A percentile compares a stretch with the other conserved stretches of the same genome.
These are phyloP conservation scores for Nymphalis c-album DNA, from an alignment of 2,888 invertebrate genomes.

Conservation along the genomic window DNA sequence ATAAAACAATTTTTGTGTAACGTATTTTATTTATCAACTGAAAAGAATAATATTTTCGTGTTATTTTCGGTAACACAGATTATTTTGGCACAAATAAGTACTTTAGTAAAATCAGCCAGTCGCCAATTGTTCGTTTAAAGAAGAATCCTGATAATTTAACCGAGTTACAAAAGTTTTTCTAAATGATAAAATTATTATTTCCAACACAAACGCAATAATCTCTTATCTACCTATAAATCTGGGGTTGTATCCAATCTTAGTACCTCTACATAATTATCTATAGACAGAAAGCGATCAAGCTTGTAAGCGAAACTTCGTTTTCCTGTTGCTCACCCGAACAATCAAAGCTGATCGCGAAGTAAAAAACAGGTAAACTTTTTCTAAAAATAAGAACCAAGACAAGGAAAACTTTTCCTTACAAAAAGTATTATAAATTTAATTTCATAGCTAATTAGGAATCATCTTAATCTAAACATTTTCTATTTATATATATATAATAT, in stretches of 20 bases:
- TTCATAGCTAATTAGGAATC: too few species aligned
- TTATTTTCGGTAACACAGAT: too few species aligned
- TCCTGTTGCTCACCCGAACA: background rate
- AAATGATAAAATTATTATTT: background rate
- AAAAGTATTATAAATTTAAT: too few species aligned
- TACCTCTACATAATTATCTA: background rate
- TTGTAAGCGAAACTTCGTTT: constrained; percentile 8
- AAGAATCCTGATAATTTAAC: background rate
- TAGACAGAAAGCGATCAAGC: background rate
- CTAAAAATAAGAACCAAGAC: background rate
- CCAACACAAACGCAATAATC: background rate
- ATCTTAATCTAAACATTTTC: too few species aligned
- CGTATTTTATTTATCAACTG: too few species aligned
- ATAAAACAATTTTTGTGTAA: too few species aligned
- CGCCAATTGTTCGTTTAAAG: too few species aligned
- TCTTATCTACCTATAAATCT: background rate
- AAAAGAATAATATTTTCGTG: too few species aligned
- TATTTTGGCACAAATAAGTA: too few species aligned
- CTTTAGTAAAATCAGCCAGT: too few species aligned
- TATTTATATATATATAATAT: too few species aligned
- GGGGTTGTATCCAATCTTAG: background rate
- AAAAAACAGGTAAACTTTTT: constrained; percentile 4
- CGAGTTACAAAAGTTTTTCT: background rate
- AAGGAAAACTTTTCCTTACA: background rate
- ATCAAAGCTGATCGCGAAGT: constrained; percentile 1